phyloP scores from a whole-genome alignment of 2,113 vertebrate genomes.

The Potamarius usumacintae region DNA sequence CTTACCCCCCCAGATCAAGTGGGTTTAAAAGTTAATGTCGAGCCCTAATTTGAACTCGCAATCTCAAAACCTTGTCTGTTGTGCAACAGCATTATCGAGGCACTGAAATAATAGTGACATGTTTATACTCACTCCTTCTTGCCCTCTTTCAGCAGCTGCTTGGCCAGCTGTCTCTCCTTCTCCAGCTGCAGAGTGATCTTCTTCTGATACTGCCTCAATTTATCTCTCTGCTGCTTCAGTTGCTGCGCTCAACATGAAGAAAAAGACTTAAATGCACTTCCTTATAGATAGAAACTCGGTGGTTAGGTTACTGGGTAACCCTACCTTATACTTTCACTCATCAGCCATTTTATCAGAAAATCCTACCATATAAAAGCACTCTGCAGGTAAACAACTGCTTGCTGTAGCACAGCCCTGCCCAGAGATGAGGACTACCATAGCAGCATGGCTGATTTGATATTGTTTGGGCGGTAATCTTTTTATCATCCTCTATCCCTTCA shows the following conservation, averaged over 20 bases:
- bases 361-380: neutral
- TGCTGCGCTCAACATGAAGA: slow-evolving; percentile 71
- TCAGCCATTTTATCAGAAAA: neutral
- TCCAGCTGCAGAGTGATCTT: slow-evolving; percentile 80
- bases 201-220: slow-evolving; percentile 89
- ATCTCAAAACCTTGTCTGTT: neutral
- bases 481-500: neutral
- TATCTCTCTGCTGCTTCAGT: slow-evolving; percentile 96
- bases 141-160: slow-evolving; percentile 85
- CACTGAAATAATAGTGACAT: neutral
- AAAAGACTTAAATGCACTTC: neutral
- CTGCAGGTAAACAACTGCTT: neutral
- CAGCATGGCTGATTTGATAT: neutral
- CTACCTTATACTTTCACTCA: neutral
- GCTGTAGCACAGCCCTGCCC: neutral
- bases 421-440: neutral
- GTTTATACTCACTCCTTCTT: slow-evolving; percentile 82
- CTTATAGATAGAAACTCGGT: neutral
- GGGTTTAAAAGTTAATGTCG: too few relatives aligned
- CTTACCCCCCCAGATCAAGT: too few relatives aligned
- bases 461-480: neutral
- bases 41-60: neutral
- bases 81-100: neutral
- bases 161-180: slow-evolving; percentile 81
- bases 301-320: neutral